A percentile compares a stretch with the other conserved stretches of the same genome.
Conservation (phyloP, 2,888 invertebrate genomes). For the Caenorhabditis uteleia region DNA sequence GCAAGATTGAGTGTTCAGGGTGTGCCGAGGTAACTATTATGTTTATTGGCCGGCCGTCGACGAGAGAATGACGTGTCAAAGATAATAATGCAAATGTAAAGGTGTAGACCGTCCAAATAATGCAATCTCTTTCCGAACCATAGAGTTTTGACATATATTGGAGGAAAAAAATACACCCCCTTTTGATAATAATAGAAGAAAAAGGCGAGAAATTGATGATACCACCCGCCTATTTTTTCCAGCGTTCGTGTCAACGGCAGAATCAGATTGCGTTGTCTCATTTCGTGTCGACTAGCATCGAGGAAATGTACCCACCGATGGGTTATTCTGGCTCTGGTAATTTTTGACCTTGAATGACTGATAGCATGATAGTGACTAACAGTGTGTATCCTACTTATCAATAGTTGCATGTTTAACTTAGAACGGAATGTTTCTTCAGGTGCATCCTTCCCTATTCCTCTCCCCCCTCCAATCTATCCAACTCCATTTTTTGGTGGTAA, state of each 20-base stretch:
- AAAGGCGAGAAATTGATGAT: not conserved
- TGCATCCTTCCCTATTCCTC: conserved; percentile 21
- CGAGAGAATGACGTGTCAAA: conserved; percentile 27
- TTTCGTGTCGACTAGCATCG: conserved; percentile 1
- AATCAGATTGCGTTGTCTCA: conserved; percentile 9
- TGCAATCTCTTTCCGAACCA: conserved; percentile 41
- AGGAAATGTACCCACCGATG: conserved; percentile 4
- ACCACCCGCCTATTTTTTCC: conserved; percentile 16
- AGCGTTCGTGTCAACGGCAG: conserved; percentile 47
- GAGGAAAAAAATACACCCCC: conserved; percentile 6
- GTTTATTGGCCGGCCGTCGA: conserved; percentile 1
- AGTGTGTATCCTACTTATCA: too few species aligned
- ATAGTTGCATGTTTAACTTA: not conserved
- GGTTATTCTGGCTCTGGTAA: conserved; percentile 15
- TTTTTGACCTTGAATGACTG: conserved; percentile 4
- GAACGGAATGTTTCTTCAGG: conserved; percentile 21
- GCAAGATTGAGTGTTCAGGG: conserved; percentile 52
- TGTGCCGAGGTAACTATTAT: conserved; percentile 56
- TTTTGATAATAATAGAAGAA: conserved; percentile 6
- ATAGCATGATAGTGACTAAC: too few species aligned
- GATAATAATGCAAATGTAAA: conserved; percentile 21
- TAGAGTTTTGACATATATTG: conserved; percentile 22
- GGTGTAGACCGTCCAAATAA: conserved; percentile 39
- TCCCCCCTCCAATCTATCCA: conserved; percentile 36
- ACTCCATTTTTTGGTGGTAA: conserved; percentile 31